These are phyloP conservation scores for Meriones unguiculatus DNA, from an alignment of 2,113 vertebrate genomes.

Conservation along the genomic window DNA sequence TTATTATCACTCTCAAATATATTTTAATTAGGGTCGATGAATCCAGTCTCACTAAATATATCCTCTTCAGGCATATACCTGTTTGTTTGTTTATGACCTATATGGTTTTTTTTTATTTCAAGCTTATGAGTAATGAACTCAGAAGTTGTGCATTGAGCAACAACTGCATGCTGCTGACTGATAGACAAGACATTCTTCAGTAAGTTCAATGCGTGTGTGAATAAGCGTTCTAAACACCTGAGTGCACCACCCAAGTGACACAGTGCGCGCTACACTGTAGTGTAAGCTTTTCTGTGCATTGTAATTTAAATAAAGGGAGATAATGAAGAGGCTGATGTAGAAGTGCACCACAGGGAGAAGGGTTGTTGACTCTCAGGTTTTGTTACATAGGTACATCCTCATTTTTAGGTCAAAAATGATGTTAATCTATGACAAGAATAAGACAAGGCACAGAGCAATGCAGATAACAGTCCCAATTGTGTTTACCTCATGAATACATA, in stretches of 20 bases:
- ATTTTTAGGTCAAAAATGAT: constrained; percentile 50
- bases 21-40: constrained; percentile 35
- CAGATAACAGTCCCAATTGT: constrained; percentile 40
- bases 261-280: constrained; percentile 78
- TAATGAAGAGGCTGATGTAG: constrained; percentile 16
- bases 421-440: constrained; percentile 26
- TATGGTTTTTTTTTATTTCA: constrained; percentile 63
- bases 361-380: not conserved
- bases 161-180: constrained; percentile 79
- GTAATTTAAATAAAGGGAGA: constrained; percentile 81
- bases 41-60: constrained; percentile 9
- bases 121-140: constrained; percentile 81
- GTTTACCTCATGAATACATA: constrained; percentile 78
- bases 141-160: constrained; percentile 64
- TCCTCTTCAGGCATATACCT: not conserved
- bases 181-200: constrained; percentile 81
- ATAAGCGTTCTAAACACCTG: constrained; percentile 85
- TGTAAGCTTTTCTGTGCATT: constrained; percentile 83
- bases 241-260: constrained; percentile 86
- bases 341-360: not conserved
- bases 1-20: not conserved
- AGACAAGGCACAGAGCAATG: constrained; percentile 20
- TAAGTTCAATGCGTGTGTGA: constrained; percentile 86
- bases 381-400: constrained; percentile 15
- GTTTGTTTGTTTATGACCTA: constrained; percentile 49